These are phyloP conservation scores for Rhabdomys pumilio DNA, from an alignment of 2,797 vertebrate genomes.

Conservation along the genomic window DNA sequence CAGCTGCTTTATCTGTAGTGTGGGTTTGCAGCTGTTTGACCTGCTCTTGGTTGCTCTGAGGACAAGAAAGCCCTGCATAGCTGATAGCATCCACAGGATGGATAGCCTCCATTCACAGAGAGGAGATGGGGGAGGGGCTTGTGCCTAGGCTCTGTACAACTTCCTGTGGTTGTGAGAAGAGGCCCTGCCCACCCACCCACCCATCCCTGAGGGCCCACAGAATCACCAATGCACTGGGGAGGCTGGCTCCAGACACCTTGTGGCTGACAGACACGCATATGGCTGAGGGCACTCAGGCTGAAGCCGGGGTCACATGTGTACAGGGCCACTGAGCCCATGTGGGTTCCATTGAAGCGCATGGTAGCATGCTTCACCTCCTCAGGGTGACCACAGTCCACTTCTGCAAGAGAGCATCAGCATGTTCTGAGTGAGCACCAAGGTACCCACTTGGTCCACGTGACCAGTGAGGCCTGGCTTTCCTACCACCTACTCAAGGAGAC, in stretches of 20 bases:
- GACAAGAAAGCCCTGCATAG: background rate
- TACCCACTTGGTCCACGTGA: background rate
- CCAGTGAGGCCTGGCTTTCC: background rate
- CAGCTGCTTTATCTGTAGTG: background rate
- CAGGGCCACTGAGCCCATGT: slow-evolving; percentile 91
- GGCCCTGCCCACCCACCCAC: background rate
- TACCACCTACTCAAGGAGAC: background rate
- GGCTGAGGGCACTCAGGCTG: slow-evolving; percentile 89
- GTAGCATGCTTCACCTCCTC: slow-evolving; percentile 93
- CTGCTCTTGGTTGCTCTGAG: background rate
- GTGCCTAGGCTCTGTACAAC: background rate
- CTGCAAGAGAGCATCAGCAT: slow-evolving; percentile 86
- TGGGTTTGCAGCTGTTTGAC: background rate
- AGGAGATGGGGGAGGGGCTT: background rate
- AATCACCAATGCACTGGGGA: slow-evolving; percentile 94
- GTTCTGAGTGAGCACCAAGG: background rate
- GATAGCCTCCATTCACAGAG: background rate
- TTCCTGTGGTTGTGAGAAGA: background rate
- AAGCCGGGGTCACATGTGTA: slow-evolving; percentile 94
- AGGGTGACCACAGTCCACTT: slow-evolving; percentile 93
- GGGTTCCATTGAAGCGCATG: slow-evolving; percentile 93
- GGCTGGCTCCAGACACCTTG: slow-evolving; percentile 95
- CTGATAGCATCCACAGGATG: no score
- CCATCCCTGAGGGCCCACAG: background rate
- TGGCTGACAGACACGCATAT: slow-evolving; percentile 92